These are phyloP conservation scores for Sebastiscus tertius DNA, from an alignment of 2,797 vertebrate genomes.

Conservation along the genomic window DNA sequence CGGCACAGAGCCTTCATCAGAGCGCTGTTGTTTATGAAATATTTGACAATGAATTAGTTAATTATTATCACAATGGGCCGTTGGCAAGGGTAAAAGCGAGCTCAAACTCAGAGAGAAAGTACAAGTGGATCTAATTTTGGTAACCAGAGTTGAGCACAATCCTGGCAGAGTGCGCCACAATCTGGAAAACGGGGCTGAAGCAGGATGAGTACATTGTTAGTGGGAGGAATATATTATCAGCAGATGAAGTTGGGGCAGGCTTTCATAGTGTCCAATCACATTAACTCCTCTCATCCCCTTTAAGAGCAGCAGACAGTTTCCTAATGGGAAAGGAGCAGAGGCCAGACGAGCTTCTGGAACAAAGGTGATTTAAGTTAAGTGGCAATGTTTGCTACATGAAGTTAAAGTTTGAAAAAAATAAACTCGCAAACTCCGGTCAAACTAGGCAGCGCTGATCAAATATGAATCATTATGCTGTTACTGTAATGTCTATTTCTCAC, in stretches of 20 bases:
- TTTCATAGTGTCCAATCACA: slow-evolving; percentile 52
- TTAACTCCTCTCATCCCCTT: slow-evolving; percentile 33
- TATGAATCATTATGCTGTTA: too few relatives aligned
- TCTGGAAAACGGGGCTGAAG: slow-evolving; percentile 29
- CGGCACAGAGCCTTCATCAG: background rate
- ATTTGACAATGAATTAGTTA: background rate
- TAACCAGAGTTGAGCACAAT: slow-evolving; percentile 29
- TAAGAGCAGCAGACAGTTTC: slow-evolving; percentile 43
- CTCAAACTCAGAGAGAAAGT: background rate
- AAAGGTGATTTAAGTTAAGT: background rate
- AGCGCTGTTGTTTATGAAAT: background rate
- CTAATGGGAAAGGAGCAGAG: slow-evolving; percentile 26
- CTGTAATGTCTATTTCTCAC: too few relatives aligned
- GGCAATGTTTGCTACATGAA: background rate
- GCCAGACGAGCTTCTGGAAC: background rate
- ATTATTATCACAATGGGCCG: background rate
- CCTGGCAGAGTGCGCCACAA: background rate
- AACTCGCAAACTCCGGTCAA: too few relatives aligned
- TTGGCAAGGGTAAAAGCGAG: background rate
- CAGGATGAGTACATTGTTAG: slow-evolving; percentile 41
- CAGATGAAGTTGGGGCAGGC: slow-evolving; percentile 32
- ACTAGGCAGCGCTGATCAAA: too few relatives aligned
- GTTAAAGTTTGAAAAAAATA: too few relatives aligned
- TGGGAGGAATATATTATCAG: slow-evolving; percentile 53
- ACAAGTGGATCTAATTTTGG: slow-evolving; percentile 31